Evolutionary conservation across 2,888 invertebrate species (phyloP).

Genomic region (Lagria hirta): DNA sequence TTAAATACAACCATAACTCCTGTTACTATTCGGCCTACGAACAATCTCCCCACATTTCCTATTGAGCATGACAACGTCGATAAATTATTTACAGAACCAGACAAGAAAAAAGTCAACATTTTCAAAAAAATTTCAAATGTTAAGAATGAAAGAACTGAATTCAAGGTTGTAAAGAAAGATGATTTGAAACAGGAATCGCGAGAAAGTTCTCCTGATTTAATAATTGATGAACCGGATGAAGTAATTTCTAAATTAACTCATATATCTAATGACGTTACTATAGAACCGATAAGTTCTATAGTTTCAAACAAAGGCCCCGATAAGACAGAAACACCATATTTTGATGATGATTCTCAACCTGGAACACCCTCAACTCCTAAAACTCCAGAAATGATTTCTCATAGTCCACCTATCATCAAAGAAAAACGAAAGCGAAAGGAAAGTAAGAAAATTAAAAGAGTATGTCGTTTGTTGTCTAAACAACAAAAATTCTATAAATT

Average conservation of each 20-base stretch:
- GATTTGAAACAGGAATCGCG: constrained; percentile 46
- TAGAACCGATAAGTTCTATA: constrained; percentile 53
- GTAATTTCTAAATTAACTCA: constrained; percentile 42
- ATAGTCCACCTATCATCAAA: constrained; percentile 62
- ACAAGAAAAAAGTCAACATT: constrained; percentile 83
- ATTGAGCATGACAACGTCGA: constrained; percentile 38
- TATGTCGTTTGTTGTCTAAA: constrained; percentile 8
- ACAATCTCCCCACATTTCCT: constrained; percentile 24
- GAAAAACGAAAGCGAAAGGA: constrained; percentile 59
- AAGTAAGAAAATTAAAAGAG: constrained; percentile 51
- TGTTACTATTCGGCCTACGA: constrained; percentile 41
- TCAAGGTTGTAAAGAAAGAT: constrained; percentile 50
- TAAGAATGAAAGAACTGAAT: constrained; percentile 63
- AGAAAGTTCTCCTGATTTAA: constrained; percentile 52
- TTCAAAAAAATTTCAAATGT: constrained; percentile 83
- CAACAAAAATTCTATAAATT: background rate
- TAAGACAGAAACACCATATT: constrained; percentile 49
- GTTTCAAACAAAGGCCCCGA: constrained; percentile 45
- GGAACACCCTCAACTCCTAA: constrained; percentile 60
- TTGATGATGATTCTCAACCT: constrained; percentile 58
- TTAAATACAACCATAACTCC: constrained; percentile 52
- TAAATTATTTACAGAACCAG: constrained; percentile 76
- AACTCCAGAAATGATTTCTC: constrained; percentile 61
- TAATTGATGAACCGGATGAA: constrained; percentile 53
- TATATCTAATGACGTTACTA: constrained; percentile 59